Evolutionary conservation across 2,797 vertebrate species (phyloP).

Genomic region (Oreortyx pictus): DNA sequence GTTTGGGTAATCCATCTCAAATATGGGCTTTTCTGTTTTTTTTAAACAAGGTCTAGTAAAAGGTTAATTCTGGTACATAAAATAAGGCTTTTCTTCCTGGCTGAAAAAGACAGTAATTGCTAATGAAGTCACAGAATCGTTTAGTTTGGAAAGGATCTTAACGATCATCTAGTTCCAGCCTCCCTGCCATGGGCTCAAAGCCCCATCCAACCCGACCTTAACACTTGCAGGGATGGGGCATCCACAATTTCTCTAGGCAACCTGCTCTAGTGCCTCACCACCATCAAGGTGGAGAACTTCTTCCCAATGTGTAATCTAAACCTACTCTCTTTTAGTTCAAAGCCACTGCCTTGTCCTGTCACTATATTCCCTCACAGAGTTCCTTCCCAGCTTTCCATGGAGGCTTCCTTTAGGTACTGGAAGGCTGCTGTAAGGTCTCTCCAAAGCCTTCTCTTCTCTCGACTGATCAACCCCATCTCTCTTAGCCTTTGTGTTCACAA

Average conservation of each 20-base stretch:
- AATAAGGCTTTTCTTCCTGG: neutral
- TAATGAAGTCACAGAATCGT: neutral
- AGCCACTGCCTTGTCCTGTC: neutral
- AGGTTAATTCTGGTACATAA: neutral
- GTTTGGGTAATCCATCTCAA: neutral
- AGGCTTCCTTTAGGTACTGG: neutral
- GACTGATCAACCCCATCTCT: neutral
- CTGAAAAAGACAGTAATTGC: neutral
- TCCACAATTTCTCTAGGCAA: neutral
- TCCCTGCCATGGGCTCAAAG: neutral
- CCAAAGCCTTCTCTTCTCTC: neutral
- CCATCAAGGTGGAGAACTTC: neutral
- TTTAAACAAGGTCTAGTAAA: neutral
- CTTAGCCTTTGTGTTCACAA: neutral
- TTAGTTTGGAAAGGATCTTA: neutral
- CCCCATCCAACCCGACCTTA: neutral
- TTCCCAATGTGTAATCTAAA: neutral
- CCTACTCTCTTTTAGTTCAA: neutral
- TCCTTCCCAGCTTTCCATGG: neutral
- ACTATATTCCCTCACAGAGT: neutral
- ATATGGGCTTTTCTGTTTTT: neutral
- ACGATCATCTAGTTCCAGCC: neutral
- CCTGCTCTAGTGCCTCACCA: neutral
- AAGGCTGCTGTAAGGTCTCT: neutral
- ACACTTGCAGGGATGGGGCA: neutral